Evolutionary conservation across 1,140 invertebrate species (phyloP).

Genomic region (Pantala flavescens): DNA sequence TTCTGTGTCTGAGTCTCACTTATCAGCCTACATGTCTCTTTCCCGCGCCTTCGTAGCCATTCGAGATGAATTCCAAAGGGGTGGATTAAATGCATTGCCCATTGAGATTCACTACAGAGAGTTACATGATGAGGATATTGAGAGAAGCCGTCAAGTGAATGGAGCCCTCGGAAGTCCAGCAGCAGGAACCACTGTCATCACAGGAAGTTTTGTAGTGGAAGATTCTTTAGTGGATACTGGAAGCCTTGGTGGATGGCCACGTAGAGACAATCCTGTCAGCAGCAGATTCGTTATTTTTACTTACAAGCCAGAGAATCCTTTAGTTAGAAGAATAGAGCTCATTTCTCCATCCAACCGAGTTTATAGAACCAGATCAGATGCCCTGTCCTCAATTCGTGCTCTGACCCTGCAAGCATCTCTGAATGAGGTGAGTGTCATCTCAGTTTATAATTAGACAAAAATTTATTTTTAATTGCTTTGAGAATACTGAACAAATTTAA

Average conservation of each 20-base stretch:
- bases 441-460: too few species aligned
- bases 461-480: too few species aligned
- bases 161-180: background rate
- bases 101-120: slow-evolving; percentile 35
- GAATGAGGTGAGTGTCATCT: slow-evolving; percentile 34
- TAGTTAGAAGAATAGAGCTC: slow-evolving; percentile 36
- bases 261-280: background rate
- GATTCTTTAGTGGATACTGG: slow-evolving; percentile 37
- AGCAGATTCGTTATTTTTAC: slow-evolving; percentile 36
- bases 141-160: background rate
- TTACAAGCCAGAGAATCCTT: slow-evolving; percentile 36
- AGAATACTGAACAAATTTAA: too few species aligned
- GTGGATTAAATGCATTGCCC: slow-evolving; percentile 38
- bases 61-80: slow-evolving; percentile 37
- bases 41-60: slow-evolving; percentile 40
- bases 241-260: background rate
- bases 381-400: slow-evolving; percentile 38
- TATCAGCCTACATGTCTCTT: slow-evolving; percentile 42
- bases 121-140: background rate
- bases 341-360: slow-evolving; percentile 37
- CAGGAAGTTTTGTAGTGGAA: slow-evolving; percentile 39
- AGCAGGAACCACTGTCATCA: slow-evolving; percentile 19
- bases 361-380: slow-evolving; percentile 34
- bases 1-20: slow-evolving; percentile 37
- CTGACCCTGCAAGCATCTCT: slow-evolving; percentile 39